Evolutionary conservation across 2,797 vertebrate genomes (phyloP).

Genomic region (Cirrhinus molitorella): DNA sequence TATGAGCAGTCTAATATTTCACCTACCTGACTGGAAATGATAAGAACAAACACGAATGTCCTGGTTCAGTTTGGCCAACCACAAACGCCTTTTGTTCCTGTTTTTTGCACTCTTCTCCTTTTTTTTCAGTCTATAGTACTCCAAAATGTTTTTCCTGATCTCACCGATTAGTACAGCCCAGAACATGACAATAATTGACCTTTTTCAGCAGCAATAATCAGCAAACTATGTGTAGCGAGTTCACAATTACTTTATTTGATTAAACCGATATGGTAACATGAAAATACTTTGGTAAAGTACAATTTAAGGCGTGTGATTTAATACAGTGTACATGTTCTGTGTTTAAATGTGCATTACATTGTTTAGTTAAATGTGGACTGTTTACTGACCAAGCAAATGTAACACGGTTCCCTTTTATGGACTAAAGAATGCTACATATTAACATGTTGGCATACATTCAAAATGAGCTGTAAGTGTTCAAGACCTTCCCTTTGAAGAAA

Average conservation of each 20-base stretch:
- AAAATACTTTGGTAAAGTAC: conserved; percentile 34
- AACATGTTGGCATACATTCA: conserved; percentile 26
- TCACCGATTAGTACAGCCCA: too few species aligned
- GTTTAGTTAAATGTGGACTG: not conserved
- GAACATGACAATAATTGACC: too few species aligned
- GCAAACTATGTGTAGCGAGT: not conserved
- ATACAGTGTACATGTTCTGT: conserved; percentile 3
- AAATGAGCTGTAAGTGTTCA: conserved; percentile 7
- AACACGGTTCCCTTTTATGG: conserved; percentile 14
- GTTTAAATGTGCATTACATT: conserved; percentile 28
- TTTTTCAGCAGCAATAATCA: too few species aligned
- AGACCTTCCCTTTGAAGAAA: not conserved
- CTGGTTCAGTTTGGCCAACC: too few species aligned
- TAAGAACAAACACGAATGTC: too few species aligned
- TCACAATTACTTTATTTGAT: conserved; percentile 35
- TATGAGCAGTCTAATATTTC: too few species aligned
- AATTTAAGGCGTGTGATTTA: not conserved
- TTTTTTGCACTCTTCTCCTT: too few species aligned
- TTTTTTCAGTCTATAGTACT: too few species aligned
- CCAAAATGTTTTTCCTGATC: too few species aligned
- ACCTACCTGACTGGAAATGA: too few species aligned
- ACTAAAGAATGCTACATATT: conserved; percentile 27
- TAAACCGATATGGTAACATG: not conserved
- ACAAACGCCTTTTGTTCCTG: too few species aligned
- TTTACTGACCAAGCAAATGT: conserved; percentile 23